phyloP scores from a whole-genome alignment of 1,140 invertebrate species.

The Papilio polyxenes region DNA sequence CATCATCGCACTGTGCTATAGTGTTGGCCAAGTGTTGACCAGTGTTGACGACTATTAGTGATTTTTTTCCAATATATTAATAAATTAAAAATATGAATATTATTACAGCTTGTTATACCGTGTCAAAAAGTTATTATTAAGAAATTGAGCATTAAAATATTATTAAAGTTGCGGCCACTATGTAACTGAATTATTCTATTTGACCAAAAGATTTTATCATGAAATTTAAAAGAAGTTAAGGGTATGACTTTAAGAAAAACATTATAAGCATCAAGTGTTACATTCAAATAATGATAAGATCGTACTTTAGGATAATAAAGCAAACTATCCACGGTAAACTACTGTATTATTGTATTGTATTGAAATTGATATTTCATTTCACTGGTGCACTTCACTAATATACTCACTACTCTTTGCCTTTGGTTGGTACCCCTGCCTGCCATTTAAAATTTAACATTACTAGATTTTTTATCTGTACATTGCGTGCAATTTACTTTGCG shows the following conservation, averaged over 20 bases:
- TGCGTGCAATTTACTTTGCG: constrained; percentile 73
- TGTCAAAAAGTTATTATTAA: background rate
- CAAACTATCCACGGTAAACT: background rate
- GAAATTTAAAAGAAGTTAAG: too few relatives aligned
- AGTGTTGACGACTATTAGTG: background rate
- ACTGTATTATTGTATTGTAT: background rate
- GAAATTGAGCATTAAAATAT: too few relatives aligned
- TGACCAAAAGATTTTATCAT: too few relatives aligned
- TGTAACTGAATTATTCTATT: too few relatives aligned
- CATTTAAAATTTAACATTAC: constrained; percentile 10
- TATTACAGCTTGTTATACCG: background rate
- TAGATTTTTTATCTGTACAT: constrained; percentile 57
- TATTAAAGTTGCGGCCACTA: too few relatives aligned
- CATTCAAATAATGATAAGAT: background rate
- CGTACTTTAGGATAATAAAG: background rate
- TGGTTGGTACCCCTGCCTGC: background rate
- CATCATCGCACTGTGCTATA: constrained; percentile 51
- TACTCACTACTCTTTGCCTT: background rate
- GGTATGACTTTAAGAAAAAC: too few relatives aligned
- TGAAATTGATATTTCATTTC: background rate
- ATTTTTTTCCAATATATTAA: background rate
- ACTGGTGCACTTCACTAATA: background rate
- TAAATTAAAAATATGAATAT: background rate
- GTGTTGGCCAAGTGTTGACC: constrained; percentile 38
- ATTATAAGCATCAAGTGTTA: background rate